phyloP scores from a whole-genome alignment of 2,888 invertebrate species.

The Chymomyza caudatula region DNA sequence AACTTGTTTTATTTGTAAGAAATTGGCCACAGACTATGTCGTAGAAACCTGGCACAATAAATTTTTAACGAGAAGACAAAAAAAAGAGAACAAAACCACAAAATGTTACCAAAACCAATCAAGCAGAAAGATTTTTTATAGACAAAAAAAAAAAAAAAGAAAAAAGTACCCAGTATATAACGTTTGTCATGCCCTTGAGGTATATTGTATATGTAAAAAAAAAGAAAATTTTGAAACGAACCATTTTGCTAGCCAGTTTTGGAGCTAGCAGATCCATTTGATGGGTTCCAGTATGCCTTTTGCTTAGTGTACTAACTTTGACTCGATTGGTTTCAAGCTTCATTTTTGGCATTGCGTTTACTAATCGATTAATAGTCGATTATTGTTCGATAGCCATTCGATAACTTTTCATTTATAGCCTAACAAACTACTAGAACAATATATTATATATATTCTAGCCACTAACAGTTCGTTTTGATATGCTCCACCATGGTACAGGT shows the following conservation, averaged over 20 bases:
- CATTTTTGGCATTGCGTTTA: background rate
- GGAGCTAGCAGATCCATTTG: background rate
- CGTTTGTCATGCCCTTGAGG: background rate
- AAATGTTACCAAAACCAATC: background rate
- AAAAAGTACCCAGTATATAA: background rate
- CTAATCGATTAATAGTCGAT: background rate
- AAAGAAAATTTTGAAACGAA: background rate
- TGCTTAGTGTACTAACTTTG: background rate
- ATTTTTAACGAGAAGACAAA: constrained; percentile 9
- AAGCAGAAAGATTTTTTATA: background rate
- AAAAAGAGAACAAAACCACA: constrained; percentile 11
- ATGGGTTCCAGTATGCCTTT: background rate
- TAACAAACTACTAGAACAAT: background rate
- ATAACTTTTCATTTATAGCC: background rate
- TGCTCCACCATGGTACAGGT: too few species aligned
- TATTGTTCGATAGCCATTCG: background rate
- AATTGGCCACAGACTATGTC: constrained; percentile 35
- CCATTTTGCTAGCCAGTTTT: background rate
- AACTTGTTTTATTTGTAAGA: constrained; percentile 51
- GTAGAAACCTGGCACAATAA: constrained; percentile 8
- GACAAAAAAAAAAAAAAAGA: background rate
- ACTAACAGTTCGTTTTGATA: too few species aligned
- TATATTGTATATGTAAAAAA: background rate
- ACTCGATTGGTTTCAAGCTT: background rate
- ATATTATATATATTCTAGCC: too few species aligned